Evolutionary conservation across 1,140 invertebrate genomes (phyloP), one percentile per base, ranked within the genome.

Genomic region (Drosophila takahashii): DNA sequence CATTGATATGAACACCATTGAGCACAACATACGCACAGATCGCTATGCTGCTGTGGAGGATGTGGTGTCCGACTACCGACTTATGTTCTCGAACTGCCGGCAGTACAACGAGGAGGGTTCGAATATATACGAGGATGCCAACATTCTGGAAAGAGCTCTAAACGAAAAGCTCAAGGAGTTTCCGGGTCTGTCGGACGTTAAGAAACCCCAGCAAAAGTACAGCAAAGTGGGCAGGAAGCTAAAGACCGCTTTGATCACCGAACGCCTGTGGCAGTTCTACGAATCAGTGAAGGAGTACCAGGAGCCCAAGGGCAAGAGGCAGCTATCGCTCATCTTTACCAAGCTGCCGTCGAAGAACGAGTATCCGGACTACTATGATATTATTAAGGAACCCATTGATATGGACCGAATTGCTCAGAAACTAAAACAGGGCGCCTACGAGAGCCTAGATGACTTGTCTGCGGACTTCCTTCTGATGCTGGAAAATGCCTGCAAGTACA

Each of bases 401-500:
- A 96, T 99, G 95, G 98, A 99, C 84, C 96, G 96, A 75, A 99
- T 99, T 71, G 95, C 96, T 0, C 96, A 97, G 47, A 98, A 98
- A 86, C 93, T 99, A 41, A 97, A 96, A 90, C 95, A 95, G 67
- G 94, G 94, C 48, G 92, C 92, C 1, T 99, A 99, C 92, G 96
- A 96, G 13, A 95, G 94, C 60, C 93, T 99, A 8, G 98, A 99
- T 53, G 98, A 99, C 74, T 93, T 99, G 41, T 95, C 98, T 0
- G 95, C 96, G 0, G 99, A 99, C 93, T 97, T 99, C 89, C 96
- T 98, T 76, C 93, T 99, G 13, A 99, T 99, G 98, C 98, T 99
- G 92, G 98, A 99, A 84, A 99, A 99, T 92, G 99, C 98, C 27
- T 99, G 98, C 93, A 99, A 99, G 93, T 99, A 99, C 92, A 99